These are phyloP conservation scores for Dolichotis patagonum DNA, from an alignment of 2,113 vertebrate species.

Conservation along the genomic window DNA sequence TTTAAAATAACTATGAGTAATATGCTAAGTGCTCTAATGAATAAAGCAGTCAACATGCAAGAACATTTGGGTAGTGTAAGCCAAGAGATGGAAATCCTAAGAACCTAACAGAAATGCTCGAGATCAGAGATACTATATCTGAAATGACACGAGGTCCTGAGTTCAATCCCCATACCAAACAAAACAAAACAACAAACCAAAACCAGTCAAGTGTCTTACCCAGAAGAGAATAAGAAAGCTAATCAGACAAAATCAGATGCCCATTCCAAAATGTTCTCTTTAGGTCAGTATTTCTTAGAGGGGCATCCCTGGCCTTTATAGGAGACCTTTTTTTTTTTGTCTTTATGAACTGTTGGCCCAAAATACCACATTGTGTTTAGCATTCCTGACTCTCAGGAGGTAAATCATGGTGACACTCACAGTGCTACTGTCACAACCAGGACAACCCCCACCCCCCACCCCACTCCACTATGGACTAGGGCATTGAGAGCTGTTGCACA, in stretches of 20 bases:
- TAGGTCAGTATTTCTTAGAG: not conserved
- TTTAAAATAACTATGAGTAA: not conserved
- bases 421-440: not conserved
- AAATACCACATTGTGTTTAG: not conserved
- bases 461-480: not conserved
- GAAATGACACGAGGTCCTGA: not conserved
- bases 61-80: not conserved
- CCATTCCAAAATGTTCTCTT: not conserved
- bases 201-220: not conserved
- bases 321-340: not conserved
- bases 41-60: not conserved
- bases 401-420: not conserved
- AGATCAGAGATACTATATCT: not conserved
- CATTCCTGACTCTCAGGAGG: not conserved
- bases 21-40: not conserved
- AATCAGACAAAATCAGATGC: not conserved
- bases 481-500: not conserved
- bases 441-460: too few species aligned
- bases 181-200: not conserved
- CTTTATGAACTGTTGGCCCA: not conserved
- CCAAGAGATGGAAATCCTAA: not conserved
- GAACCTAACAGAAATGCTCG: not conserved
- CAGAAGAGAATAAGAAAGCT: not conserved
- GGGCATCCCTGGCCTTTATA: not conserved
- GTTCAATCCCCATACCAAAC: not conserved